Conservation (phyloP, 2,888 invertebrate genomes). For the Sphaeridia pumilis region DNA sequence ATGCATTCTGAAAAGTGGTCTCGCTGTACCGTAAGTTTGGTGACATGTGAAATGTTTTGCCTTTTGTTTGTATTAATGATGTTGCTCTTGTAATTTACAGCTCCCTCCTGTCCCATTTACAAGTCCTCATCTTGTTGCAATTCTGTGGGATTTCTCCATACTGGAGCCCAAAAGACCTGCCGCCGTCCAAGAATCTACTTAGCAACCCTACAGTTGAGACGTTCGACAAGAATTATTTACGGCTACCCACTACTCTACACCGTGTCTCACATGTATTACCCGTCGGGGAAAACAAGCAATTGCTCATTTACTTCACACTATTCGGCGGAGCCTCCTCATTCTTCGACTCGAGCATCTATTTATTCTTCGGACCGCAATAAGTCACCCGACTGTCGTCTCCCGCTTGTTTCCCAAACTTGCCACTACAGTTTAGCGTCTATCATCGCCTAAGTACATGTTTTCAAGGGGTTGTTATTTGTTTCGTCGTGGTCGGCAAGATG, state of each 20-base stretch:
- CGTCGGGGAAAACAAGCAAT: constrained; percentile 4
- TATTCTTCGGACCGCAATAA: too few species aligned
- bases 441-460: too few species aligned
- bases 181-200: not conserved
- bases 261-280: constrained; percentile 10
- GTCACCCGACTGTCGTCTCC: too few species aligned
- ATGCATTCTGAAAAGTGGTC: too few species aligned
- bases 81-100: constrained; percentile 9
- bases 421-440: too few species aligned
- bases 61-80: constrained; percentile 11
- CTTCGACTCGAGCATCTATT: too few species aligned
- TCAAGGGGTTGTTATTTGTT: too few species aligned
- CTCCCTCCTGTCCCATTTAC: constrained; percentile 14
- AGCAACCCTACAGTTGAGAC: not conserved
- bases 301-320: not conserved
- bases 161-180: not conserved
- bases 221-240: constrained; percentile 14
- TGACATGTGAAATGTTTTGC: constrained; percentile 4
- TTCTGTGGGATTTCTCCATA: not conserved
- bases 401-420: too few species aligned
- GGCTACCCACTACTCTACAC: too few species aligned
- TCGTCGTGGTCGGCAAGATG: too few species aligned
- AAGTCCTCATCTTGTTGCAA: not conserved
- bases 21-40: too few species aligned
- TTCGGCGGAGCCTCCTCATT: too few species aligned